Evolutionary conservation across 1,140 invertebrate genomes (phyloP).

Genomic region (Orchesella cincta): DNA sequence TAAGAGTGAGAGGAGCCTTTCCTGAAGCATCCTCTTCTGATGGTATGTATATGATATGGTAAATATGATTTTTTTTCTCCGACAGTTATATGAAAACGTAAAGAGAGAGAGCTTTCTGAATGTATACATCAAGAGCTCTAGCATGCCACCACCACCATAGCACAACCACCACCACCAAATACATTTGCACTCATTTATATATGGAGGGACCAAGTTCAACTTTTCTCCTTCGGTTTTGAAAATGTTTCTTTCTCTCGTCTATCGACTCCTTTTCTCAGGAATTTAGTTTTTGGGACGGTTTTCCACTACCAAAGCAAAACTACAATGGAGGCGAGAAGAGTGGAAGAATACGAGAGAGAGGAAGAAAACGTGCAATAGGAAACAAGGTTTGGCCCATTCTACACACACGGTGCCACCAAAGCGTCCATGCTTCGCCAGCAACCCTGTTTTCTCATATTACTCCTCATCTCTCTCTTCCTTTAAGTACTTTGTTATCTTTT

Average conservation of each 20-base stretch:
- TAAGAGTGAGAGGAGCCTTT: not conserved
- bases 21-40: not conserved
- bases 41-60: not conserved
- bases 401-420: conserved; percentile 49
- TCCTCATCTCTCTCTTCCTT: conserved; percentile 36
- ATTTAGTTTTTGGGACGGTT: conserved; percentile 14
- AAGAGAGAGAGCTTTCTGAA: not conserved
- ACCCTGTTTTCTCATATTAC: conserved; percentile 41
- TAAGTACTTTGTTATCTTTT: conserved; percentile 51
- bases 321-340: too few relatives aligned
- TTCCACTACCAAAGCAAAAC: too few relatives aligned
- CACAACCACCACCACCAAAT: not conserved
- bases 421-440: conserved; percentile 40
- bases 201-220: conserved; percentile 34
- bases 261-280: conserved; percentile 14
- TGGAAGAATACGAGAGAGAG: not conserved
- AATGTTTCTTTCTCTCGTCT: conserved; percentile 38
- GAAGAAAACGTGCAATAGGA: conserved; percentile 45
- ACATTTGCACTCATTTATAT: conserved; percentile 6
- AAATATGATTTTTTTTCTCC: not conserved
- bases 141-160: too few relatives aligned
- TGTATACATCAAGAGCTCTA: too few relatives aligned
- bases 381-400: conserved; percentile 47
- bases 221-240: conserved; percentile 45
- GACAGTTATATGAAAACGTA: too few relatives aligned